Conservation (phyloP, 2,888 invertebrate genomes). For the Trissonchulus sp. region DNA sequence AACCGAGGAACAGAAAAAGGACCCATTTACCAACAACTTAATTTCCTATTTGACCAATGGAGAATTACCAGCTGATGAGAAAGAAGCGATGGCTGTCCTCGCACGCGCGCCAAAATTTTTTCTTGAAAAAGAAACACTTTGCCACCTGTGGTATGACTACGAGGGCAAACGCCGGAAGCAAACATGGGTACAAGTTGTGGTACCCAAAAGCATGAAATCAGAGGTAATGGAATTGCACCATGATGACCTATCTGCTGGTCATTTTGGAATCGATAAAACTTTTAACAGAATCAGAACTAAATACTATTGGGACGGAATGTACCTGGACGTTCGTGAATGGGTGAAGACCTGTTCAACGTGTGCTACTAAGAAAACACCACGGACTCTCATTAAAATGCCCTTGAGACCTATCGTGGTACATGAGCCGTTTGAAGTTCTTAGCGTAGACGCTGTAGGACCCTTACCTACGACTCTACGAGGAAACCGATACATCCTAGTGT, state of each 20-base stretch:
- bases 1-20: too few species aligned
- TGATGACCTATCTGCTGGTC: not conserved
- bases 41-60: too few species aligned
- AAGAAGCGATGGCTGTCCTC: too few species aligned
- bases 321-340: not conserved
- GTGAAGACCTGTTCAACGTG: not conserved
- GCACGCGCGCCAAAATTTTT: too few species aligned
- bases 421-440: slow-evolving; percentile 39
- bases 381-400: slow-evolving; percentile 28
- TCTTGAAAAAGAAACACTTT: too few species aligned
- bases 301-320: not conserved
- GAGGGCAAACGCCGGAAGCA: too few species aligned
- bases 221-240: not conserved
- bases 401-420: slow-evolving; percentile 31
- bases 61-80: too few species aligned
- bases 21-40: too few species aligned
- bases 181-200: not conserved
- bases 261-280: not conserved
- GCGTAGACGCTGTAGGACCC: too few species aligned
- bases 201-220: not conserved
- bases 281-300: not conserved
- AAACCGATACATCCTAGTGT: too few species aligned
- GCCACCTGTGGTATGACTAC: too few species aligned
- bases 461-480: slow-evolving; percentile 33
- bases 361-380: too few species aligned